Evolutionary conservation across 30 jellyfish, hydroid and myxozoan species (phyloP).

Genomic region (Turritopsis dohrnii): DNA sequence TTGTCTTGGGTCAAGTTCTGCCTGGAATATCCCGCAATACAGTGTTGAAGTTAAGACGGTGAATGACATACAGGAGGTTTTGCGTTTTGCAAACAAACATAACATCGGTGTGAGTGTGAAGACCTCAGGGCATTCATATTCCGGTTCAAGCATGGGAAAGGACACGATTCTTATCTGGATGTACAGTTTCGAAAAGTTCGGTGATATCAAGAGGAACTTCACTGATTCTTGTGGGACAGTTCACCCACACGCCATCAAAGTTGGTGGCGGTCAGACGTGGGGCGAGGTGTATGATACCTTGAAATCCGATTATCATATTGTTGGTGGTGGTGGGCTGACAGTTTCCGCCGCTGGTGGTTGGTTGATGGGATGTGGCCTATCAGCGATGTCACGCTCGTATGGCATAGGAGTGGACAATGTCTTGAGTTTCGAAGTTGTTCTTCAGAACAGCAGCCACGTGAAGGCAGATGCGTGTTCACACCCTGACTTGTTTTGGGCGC

Average conservation of each 20-base stretch:
- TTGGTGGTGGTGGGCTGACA: conserved; percentile 20
- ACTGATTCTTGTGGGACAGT: conserved; percentile 25
- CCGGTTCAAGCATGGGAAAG: conserved; percentile 21
- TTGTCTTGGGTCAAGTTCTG: background rate
- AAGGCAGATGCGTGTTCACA: background rate
- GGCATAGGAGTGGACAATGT: conserved; percentile 19
- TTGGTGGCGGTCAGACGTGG: conserved; percentile 26
- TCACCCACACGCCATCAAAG: background rate
- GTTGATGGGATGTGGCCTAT: conserved; percentile 11
- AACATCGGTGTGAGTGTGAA: conserved; percentile 14
- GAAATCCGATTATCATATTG: conserved; percentile 10
- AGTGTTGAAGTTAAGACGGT: conserved; percentile 8
- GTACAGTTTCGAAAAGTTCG: conserved; percentile 2
- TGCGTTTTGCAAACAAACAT: conserved; percentile 1
- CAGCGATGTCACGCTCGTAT: conserved; percentile 11
- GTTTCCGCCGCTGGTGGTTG: conserved; percentile 30
- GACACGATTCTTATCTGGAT: conserved; percentile 12
- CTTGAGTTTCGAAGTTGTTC: conserved; percentile 15
- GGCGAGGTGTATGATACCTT: background rate
- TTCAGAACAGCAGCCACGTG: background rate
- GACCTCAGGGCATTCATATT: conserved; percentile 21
- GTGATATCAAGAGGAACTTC: conserved; percentile 4
- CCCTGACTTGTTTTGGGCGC: conserved; percentile 21
- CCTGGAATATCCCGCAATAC: conserved; percentile 17
- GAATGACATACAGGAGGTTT: conserved; percentile 7